Base-by-base conservation (phyloP, 1,140 invertebrate genomes). In the Harpegnathos saltator region DNA sequence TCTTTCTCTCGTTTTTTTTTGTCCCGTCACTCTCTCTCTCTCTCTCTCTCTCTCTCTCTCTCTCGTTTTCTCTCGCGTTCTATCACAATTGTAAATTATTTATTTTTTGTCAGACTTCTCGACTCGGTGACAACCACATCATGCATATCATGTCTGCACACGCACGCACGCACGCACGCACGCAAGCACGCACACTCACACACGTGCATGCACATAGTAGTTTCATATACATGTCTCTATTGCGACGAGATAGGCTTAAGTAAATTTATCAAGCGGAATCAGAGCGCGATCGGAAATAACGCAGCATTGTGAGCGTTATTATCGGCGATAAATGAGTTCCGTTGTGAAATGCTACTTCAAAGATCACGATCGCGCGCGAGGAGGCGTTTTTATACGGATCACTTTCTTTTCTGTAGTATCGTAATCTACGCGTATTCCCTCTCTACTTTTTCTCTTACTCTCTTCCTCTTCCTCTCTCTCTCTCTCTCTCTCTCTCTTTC, bases 11-110 rank as follows among this genome's bases (percentile, higher is more conserved):
- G 3, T 44, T 44, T 11, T 22, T 22, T 74, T 15, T 26, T 17
- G 38, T 52, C 69, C 84, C 87, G 87, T 88, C 87, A 88, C 87
- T 44, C 38, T 44, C 38, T 44, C 9, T 44, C 38, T 22, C 33
- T 74, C 19, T 26, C 24, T 33, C 29, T 52, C 59, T 75, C 84
- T 33, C 29, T 33, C 5, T 33, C 29, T 33, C 29, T 3, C 29
- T 44, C 38, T 44, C 38, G 3, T 9, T 44, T 11, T 22, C 33
- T 74, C 19, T 26, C 24, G n/a, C n/a, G 44, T 48, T 75, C 84
- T 89, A 89, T 89, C 87, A 89, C 87, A 89, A 88, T 80, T 75
- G 83, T 71, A 89, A 84, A 71, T 82, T 82, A 85, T 83, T 85
- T 48, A 17, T 0, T 61, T 61, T 62, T 80, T 63, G 77, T 87